Evolutionary conservation across 2,113 vertebrate genomes (phyloP), one percentile per base, ranked within the genome.

Genomic region (Puma concolor): DNA sequence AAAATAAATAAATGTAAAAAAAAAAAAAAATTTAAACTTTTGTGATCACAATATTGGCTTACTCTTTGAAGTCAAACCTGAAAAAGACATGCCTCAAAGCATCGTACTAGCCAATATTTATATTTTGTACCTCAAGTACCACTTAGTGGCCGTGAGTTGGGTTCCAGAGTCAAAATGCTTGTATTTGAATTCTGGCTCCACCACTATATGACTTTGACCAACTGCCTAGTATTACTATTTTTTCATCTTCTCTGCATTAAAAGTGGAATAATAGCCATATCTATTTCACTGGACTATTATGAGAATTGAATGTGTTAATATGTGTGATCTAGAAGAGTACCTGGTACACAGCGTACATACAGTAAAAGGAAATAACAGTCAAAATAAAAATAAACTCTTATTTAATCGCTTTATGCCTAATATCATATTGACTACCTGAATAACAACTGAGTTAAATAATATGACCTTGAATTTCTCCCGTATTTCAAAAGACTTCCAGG

Each of bases 331-430:
- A 84, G 23, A 91, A 48, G 15, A 86, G 27, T 77, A 16, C 2
- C 60, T 84, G 33, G 21, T 15, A 66, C 1, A 38, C 5, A 0
- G 4, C 13, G 17, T 44, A 1, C 33, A 88, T 44, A 85, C 3
- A 67, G 7, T 88, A 91, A 93, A 95, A 86, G 64, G 19, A 86
- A 93, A 86, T 60, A 85, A 13, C 1, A 86, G 21, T 41, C 66
- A 94, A 97, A 57, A 52, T 48, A 63, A 86, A 83, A 91, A 67
- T 50, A 74, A 86, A 48, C 69, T 88, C 33, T 79, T 64, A n/a
- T 85, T 71, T 85, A 69, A 87, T 86, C 27, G 63, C 29, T 16
- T 60, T 6, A 79, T 48, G 17, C 11, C n/a, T 25, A 33, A 16
- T 36, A 50, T 86, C 76, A 94, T 66, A 23, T 50, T 63, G 60